Evolutionary conservation across 1,140 invertebrate species (phyloP).

Genomic region (Drosophila trapezifrons): DNA sequence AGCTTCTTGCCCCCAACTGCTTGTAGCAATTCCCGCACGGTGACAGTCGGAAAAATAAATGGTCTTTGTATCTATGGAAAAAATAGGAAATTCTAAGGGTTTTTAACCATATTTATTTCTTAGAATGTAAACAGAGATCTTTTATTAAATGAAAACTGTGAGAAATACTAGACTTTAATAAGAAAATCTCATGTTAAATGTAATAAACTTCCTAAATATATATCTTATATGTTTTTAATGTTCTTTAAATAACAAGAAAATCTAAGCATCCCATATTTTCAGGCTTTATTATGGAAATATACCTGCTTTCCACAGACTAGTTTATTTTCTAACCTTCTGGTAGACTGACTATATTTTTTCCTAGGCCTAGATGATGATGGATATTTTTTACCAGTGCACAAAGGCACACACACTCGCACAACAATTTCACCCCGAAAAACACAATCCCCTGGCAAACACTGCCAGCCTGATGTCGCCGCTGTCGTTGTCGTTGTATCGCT

Average conservation of each 20-base stretch:
- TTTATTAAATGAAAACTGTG: too few relatives aligned
- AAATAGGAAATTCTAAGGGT: too few relatives aligned
- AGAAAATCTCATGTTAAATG: too few relatives aligned
- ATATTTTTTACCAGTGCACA: slow-evolving; percentile 29
- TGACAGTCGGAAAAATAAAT: slow-evolving; percentile 16
- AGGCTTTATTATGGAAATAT: background rate
- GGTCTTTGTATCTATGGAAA: background rate
- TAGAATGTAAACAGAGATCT: too few relatives aligned
- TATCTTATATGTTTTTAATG: too few relatives aligned
- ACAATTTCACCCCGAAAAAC: slow-evolving; percentile 37
- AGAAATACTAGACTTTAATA: too few relatives aligned
- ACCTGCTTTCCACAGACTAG: background rate
- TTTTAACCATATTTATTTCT: too few relatives aligned
- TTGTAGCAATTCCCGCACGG: slow-evolving; percentile 24
- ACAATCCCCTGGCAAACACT: slow-evolving; percentile 50
- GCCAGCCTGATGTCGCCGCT: slow-evolving; percentile 54
- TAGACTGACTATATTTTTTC: background rate
- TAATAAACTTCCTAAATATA: too few relatives aligned
- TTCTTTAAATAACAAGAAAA: background rate
- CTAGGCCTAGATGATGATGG: background rate
- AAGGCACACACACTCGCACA: slow-evolving; percentile 5
- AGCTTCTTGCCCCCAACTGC: slow-evolving; percentile 24
- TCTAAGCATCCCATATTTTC: rapidly evolving
- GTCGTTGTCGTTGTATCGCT: slow-evolving; percentile 46
- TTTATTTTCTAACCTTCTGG: background rate